Evolutionary conservation across 2,888 invertebrate genomes (phyloP).

Genomic region (Anarsia innoxiella): DNA sequence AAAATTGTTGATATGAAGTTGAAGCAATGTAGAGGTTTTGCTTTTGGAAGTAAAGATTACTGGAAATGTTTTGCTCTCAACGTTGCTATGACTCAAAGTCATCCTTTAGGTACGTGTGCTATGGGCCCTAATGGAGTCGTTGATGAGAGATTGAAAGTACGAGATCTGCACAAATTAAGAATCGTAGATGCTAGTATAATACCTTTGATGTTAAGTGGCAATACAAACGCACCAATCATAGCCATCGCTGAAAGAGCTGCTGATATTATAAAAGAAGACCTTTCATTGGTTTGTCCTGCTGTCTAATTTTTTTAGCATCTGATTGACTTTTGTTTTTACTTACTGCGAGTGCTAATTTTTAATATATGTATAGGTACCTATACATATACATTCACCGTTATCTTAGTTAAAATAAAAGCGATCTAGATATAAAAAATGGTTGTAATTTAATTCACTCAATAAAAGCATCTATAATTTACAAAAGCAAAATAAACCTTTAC

Average conservation of each 20-base stretch:
- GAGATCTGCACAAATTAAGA: constrained; percentile 40
- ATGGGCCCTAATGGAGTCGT: constrained; percentile 56
- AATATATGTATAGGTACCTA: too few relatives aligned
- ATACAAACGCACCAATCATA: constrained; percentile 55
- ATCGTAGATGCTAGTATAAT: constrained; percentile 58
- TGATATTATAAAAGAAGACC: constrained; percentile 54
- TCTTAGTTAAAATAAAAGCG: too few relatives aligned
- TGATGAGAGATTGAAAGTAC: constrained; percentile 44
- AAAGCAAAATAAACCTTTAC: too few relatives aligned
- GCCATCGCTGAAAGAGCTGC: constrained; percentile 63
- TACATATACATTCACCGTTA: too few relatives aligned
- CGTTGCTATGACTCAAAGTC: constrained; percentile 74
- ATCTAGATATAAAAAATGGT: too few relatives aligned
- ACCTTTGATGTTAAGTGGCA: constrained; percentile 52
- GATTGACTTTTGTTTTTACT: too few relatives aligned
- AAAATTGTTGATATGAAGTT: constrained; percentile 42
- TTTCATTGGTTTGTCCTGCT: too few relatives aligned
- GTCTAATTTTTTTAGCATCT: too few relatives aligned
- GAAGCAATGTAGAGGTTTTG: constrained; percentile 64
- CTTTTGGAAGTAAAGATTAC: constrained; percentile 73
- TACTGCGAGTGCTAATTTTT: too few relatives aligned
- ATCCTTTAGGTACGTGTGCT: constrained; percentile 68
- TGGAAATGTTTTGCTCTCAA: constrained; percentile 79
- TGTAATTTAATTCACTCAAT: too few relatives aligned
- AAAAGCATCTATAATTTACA: too few relatives aligned